Evolutionary conservation across 2,113 vertebrate genomes (phyloP), one percentile per base, ranked within the genome.

Genomic region (Australoheros scitulus): DNA sequence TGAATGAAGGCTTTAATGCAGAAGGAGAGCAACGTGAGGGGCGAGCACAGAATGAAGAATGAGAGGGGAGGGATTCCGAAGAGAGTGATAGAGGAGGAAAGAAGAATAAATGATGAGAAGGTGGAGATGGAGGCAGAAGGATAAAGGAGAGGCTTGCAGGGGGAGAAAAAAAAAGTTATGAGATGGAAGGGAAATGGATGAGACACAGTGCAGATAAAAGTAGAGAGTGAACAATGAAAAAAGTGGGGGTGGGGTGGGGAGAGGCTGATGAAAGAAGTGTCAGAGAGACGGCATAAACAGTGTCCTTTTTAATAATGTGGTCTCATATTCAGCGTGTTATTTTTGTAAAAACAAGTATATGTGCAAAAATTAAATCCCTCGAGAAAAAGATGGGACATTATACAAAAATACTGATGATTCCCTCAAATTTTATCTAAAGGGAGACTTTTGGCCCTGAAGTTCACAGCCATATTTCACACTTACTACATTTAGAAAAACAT

Each of bases 81-180:
- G 82, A 91, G 85, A 84, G 88, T 78, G 75, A 85, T 80, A 75
- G 26, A 89, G 64, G 87, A 83, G 81, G 56, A 88, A 87, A 79
- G 61, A 52, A 70, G 87, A 83, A 87, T 93, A 88, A 94, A 74
- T 41, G 79, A 93, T 91, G 88, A 91, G 89, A 78, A 87, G 90
- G 87, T 82, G 87, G 87, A 87, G 81, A 85, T 38, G 47, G 79
- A 89, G 74, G 74, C 70, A 72, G 80, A 59, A 50, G 7, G 81
- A 83, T 61, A 81, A 78, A 70, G 81, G 57, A 81, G 83, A 82
- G 24, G 59, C 80, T 79, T 68, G 61, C 58, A 36, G 34, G n/a
- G 1, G 65, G 82, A 83, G 65, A 72, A 52, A 87, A 81, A 36
- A 77, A 88, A 38, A 32, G 76, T 32, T 20, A 89, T 77, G 74